These are phyloP conservation scores for Myotis davidii DNA, from an alignment of 2,113 vertebrate species.

Conservation along the genomic window DNA sequence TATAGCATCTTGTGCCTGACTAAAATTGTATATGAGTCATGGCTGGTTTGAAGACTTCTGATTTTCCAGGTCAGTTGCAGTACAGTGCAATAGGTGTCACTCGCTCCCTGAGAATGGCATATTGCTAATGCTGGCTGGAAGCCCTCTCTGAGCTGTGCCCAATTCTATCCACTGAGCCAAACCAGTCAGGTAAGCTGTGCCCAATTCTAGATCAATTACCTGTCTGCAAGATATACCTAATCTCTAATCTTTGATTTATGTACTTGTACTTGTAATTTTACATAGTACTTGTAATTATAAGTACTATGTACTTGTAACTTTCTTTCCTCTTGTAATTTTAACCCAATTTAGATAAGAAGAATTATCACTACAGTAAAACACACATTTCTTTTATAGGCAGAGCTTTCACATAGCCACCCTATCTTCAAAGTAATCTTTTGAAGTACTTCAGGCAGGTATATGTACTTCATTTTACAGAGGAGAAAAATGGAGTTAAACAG, in stretches of 20 bases:
- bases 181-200: too few relatives aligned
- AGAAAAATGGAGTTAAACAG: background rate
- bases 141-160: background rate
- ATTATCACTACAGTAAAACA: background rate
- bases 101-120: background rate
- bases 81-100: constrained; percentile 44
- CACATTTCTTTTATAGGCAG: background rate
- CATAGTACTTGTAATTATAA: background rate
- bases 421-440: background rate
- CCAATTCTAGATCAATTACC: background rate
- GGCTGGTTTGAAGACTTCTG: background rate
- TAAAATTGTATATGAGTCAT: background rate
- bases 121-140: rapidly evolving
- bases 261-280: background rate
- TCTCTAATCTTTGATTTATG: background rate
- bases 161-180: too few relatives aligned
- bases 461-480: background rate
- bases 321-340: constrained; percentile 28
- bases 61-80: background rate
- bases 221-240: constrained; percentile 22
- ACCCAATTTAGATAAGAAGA: constrained; percentile 14
- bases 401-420: background rate
- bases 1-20: background rate
- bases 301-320: background rate
- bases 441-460: background rate